Evolutionary conservation across 1,140 invertebrate species (phyloP), one percentile per base, ranked within the genome.

Genomic region (Battus philenor): DNA sequence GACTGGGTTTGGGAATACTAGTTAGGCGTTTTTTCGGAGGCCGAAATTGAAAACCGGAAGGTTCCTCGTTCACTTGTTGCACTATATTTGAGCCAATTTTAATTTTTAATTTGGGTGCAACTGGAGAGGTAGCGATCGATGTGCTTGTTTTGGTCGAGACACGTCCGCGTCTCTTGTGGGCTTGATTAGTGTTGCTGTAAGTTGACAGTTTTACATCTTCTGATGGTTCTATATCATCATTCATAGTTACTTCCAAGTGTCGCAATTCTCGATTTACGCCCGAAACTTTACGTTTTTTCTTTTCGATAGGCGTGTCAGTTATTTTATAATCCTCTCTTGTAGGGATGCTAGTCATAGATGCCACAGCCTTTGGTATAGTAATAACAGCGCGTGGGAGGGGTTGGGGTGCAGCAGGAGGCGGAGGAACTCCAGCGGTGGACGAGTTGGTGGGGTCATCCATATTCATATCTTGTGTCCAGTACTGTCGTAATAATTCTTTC

Each of bases 401-500:
- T 18, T 91, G 90, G n/a, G 90, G 88, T 18, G 71, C 80, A 15
- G 89, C 85, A 2, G 91, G 90, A 24, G 89, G 85, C 5, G 90
- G 89, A 1, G 87, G 80, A 1, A 87, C 59, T n/a, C 83, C 80
- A n/a, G 83, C 62, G 7, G 81, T 78, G n/a, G 75, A 62, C 4
- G 83, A 68, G 49, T 86, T 64, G 4, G 85, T 75, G 1, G 91
- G 89, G 53, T 93, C 92, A 54, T 93, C 93, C 89, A 93, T 93
- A 50, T 95, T 94, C 88, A 93, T 94, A 61, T 95, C 93, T 70
- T 96, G 93, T 0, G 92, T 93, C 77, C 93, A 95, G 68, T 96
- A 96, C 63, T 81, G 80, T 7, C 93, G 88, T 7, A 97, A 76
- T 6, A 97, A 68, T 73, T 97, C 95, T 63, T 97, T 97, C 79